These are phyloP conservation scores for Stenotaenia linearis DNA, from an alignment of 2,888 invertebrate species.

Conservation along the genomic window DNA sequence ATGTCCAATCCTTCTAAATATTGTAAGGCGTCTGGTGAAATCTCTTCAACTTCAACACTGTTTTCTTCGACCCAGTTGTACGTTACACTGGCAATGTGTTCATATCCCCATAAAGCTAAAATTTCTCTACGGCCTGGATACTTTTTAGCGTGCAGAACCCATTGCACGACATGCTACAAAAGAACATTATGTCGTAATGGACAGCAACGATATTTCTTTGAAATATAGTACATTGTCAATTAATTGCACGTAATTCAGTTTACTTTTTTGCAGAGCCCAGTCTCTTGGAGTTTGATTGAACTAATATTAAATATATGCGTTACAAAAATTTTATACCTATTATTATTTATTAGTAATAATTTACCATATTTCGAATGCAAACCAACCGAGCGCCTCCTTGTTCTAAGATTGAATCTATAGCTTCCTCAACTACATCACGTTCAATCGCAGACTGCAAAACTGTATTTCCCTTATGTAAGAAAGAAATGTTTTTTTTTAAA, in stretches of 20 bases:
- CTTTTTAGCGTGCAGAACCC: background rate
- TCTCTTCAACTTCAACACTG: background rate
- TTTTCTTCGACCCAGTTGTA: conserved; percentile 27
- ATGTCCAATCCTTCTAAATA: conserved; percentile 29
- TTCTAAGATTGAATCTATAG: conserved; percentile 35
- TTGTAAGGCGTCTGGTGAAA: background rate
- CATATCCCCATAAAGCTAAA: conserved; percentile 32
- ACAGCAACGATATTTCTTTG: background rate
- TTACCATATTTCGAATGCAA: conserved; percentile 38
- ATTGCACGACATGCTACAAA: conserved; percentile 29
- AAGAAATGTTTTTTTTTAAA: background rate
- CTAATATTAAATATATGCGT: conserved; percentile 28
- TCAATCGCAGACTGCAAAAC: conserved; percentile 38
- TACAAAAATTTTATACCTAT: background rate
- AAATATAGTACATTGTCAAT: conserved; percentile 35
- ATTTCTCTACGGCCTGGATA: background rate
- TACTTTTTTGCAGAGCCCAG: conserved; percentile 29
- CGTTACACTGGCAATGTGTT: conserved; percentile 22
- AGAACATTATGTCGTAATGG: background rate
- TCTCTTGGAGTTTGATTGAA: conserved; percentile 36
- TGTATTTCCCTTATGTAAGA: conserved; percentile 36
- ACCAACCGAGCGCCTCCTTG: conserved; percentile 38
- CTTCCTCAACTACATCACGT: conserved; percentile 35
- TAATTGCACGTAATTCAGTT: conserved; percentile 32
- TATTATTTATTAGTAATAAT: background rate